These are phyloP conservation scores for Ferdinandea cuprea DNA, from an alignment of 2,888 invertebrate species.

Conservation along the genomic window DNA sequence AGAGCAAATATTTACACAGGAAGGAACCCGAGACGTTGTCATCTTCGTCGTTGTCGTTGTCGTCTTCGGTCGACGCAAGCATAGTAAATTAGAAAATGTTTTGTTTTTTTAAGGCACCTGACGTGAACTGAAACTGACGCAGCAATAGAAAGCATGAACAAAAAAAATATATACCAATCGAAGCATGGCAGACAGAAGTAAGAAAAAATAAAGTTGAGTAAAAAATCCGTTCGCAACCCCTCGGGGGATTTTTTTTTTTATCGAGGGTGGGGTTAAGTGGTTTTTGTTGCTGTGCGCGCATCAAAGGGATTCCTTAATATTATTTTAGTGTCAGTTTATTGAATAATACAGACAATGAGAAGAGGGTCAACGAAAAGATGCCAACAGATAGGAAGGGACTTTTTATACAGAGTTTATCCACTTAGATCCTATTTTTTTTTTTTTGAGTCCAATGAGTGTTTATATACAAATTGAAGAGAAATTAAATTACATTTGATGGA, in stretches of 20 bases:
- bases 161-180: too few species aligned
- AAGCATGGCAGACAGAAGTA: too few species aligned
- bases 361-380: slow-evolving; percentile 2
- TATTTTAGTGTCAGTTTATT: slow-evolving; percentile 49
- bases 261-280: slow-evolving; percentile 16
- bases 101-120: not conserved
- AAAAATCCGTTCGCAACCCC: slow-evolving; percentile 17
- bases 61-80: not conserved
- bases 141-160: not conserved
- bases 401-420: slow-evolving; percentile 4
- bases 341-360: slow-evolving; percentile 15
- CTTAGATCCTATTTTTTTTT: not conserved
- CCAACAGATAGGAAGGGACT: not conserved
- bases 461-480: too few species aligned
- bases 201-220: not conserved
- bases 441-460: not conserved
- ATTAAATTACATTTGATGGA: too few species aligned
- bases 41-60: too few species aligned
- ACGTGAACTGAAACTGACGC: not conserved
- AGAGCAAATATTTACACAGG: slow-evolving; percentile 29
- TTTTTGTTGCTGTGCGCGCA: slow-evolving; percentile 8
- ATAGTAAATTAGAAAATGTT: slow-evolving; percentile 17
- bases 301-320: slow-evolving; percentile 42
- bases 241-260: too few species aligned
- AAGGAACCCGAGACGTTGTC: not conserved